Conservation (phyloP, 1,140 invertebrate species). For the Lordiphosa mommai region DNA sequence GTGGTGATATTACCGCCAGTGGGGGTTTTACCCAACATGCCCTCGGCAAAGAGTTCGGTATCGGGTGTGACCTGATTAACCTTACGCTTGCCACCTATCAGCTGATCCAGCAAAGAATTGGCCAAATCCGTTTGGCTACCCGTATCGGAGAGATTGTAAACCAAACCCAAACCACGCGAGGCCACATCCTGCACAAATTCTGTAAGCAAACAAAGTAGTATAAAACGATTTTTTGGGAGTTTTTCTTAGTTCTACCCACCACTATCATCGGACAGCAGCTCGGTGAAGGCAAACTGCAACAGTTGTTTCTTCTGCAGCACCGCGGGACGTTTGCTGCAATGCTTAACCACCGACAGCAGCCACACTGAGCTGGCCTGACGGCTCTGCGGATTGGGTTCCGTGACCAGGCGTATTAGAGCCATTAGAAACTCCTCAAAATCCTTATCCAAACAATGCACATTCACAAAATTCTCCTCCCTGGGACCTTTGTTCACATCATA, state of each 20-base stretch:
- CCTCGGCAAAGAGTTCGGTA: conserved; percentile 93
- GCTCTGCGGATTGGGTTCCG: conserved; percentile 90
- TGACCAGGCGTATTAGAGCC: conserved; percentile 85
- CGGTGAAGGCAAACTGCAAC: conserved; percentile 93
- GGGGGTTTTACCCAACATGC: conserved; percentile 90
- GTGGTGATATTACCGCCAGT: conserved; percentile 91
- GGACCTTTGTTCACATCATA: conserved; percentile 81
- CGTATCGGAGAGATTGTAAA: conserved; percentile 90
- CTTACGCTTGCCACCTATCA: conserved; percentile 89
- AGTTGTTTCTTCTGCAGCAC: conserved; percentile 84
- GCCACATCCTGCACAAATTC: conserved; percentile 95
- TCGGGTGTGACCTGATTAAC: conserved; percentile 88
- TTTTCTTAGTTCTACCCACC: conserved; percentile 84
- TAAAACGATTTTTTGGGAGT: no score
- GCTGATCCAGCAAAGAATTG: conserved; percentile 88
- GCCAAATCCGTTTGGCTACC: conserved; percentile 87
- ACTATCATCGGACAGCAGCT: conserved; percentile 92
- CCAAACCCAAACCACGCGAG: conserved; percentile 92
- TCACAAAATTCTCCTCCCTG: conserved; percentile 85
- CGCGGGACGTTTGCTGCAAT: conserved; percentile 85
- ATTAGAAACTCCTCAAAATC: conserved; percentile 85
- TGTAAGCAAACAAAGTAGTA: conserved; percentile 43
- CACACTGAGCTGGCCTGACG: conserved; percentile 88
- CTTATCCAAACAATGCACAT: conserved; percentile 80
- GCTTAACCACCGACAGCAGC: conserved; percentile 90